These are phyloP conservation scores for Amphibalanus amphitrite DNA, from an alignment of 1,140 invertebrate genomes.

Conservation along the genomic window DNA sequence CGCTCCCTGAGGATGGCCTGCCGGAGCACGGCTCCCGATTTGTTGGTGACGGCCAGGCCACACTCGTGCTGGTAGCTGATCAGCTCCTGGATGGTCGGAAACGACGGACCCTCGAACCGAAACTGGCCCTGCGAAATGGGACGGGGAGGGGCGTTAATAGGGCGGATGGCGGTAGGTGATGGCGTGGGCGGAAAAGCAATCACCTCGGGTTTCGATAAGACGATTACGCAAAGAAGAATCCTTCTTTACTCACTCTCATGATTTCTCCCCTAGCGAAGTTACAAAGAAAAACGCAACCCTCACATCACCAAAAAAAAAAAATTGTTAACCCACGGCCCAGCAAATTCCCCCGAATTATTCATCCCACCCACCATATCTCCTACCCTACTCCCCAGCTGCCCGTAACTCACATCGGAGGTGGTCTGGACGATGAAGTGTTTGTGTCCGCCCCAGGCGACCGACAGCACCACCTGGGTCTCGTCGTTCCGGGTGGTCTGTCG, in stretches of 20 bases:
- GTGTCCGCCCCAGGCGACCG: constrained; percentile 82
- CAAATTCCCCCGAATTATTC: too few species aligned
- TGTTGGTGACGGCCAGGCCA: constrained; percentile 67
- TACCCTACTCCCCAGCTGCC: not conserved
- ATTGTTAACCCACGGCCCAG: too few species aligned
- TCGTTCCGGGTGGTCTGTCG: constrained; percentile 54
- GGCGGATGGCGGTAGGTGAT: too few species aligned
- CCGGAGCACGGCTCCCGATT: constrained; percentile 74
- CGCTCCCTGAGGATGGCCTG: constrained; percentile 73
- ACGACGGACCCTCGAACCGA: constrained; percentile 82
- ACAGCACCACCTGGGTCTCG: constrained; percentile 54
- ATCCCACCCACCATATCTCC: too few species aligned
- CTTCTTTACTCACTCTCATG: too few species aligned
- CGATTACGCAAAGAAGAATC: too few species aligned
- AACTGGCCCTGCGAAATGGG: constrained; percentile 50
- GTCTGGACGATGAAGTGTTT: constrained; percentile 97
- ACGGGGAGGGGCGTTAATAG: too few species aligned
- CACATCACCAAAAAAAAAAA: too few species aligned
- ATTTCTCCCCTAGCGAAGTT: too few species aligned
- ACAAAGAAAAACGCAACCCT: too few species aligned
- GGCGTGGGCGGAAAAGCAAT: too few species aligned
- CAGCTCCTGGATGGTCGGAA: constrained; percentile 77
- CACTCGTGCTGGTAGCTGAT: constrained; percentile 71
- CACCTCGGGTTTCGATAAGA: too few species aligned
- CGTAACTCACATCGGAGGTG: constrained; percentile 50